Evolutionary conservation across 2,888 invertebrate genomes (phyloP), one percentile per base, ranked within the genome.

Genomic region (Morpho achilles): DNA sequence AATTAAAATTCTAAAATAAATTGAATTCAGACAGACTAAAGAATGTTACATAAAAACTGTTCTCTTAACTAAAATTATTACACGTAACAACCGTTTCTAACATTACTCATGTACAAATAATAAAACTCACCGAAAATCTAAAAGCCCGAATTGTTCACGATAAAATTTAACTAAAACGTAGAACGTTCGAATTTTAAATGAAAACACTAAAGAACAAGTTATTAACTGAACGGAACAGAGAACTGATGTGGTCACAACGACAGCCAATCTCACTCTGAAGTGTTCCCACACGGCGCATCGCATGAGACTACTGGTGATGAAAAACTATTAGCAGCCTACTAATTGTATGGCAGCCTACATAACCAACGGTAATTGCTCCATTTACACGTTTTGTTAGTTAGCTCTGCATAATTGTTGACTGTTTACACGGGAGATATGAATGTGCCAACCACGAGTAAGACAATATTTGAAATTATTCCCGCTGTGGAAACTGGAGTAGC

Each of bases 321-420:
- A 88, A 63, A 89, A 86, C 84, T 85, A 87, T 89, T 89, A 89
- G 89, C 87, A 77, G 73, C 72, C 76, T 75, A 87, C 89, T 90
- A 90, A 90, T 89, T 90, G 88, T 82, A 76, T 80, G 71, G 81
- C 80, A 87, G 87, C 88, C 88, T 88, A 88, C 89, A 89, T 89
- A 81, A 76, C 68, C 77, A 72, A 75, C 84, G 88, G 88, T 90
- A 90, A 90, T 90, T 90, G 90, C 78, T 74, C 88, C 86, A 90
- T 90, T 89, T 90, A 89, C 89, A 89, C 87, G 80, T 87, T 86
- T 87, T 75, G 89, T 89, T 89, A 90, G 90, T 84, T 79, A 71
- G 72, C 71, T 77, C 74, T 80, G 83, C 80, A 85, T 89, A 90
- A 90, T 89, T 89, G 82, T 77, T 75, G 79, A 69, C 77, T 82